Base-by-base conservation (phyloP, 2,113 vertebrate species). In the Donacobius atricapilla region DNA sequence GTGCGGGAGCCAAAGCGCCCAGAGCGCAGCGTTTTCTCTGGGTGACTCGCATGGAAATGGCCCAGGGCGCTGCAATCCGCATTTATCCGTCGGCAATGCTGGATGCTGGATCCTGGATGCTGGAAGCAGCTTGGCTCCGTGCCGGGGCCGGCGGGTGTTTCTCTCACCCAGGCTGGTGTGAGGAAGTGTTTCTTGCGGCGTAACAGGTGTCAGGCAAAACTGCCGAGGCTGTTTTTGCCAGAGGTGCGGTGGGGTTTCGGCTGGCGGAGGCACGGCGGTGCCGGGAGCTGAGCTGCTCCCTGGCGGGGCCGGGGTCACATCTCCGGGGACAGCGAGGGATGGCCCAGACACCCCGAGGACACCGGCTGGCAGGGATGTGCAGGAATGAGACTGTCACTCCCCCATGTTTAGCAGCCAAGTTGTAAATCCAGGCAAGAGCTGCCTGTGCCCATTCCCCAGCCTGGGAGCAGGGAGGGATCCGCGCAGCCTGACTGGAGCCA, bases 131-230 rank as follows among this genome's bases (percentile, higher is more conserved):
- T 70, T 28, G 9, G 87, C 93, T 91, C 42, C 1, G 30, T 75
- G 96, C 82, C 22, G 8, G 45, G 64, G 56, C 83, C 13, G 8
- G 87, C 7, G 87, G 87, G 84, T 64, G 96, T 95, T 96, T 89
- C 82, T 95, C 91, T 95, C 70, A 12, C 83, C 85, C 89, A 2
- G 61, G 44, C 73, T 93, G 82, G 79, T 42, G 63, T 80, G 87
- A 22, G 81, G 96, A 94, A 94, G 73, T 72, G 68, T 96, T 95
- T 87, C 93, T 84, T 76, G 75, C 95, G 56, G 90, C 9, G 80
- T 96, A 97, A 97, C 97, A 97, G 97, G 97, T 97, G 97, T 95
- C 93, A 93, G 89, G 66, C 60, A 85, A 92, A 95, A 71, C 95
- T 86, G 94, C 91, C 13, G 89, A 84, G 93, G 68, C 73, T 95